A percentile compares a stretch with the other conserved stretches of the same genome.
These are phyloP conservation scores for Drosophila kikkawai DNA, from an alignment of 1,140 invertebrate species.

Conservation along the genomic window DNA sequence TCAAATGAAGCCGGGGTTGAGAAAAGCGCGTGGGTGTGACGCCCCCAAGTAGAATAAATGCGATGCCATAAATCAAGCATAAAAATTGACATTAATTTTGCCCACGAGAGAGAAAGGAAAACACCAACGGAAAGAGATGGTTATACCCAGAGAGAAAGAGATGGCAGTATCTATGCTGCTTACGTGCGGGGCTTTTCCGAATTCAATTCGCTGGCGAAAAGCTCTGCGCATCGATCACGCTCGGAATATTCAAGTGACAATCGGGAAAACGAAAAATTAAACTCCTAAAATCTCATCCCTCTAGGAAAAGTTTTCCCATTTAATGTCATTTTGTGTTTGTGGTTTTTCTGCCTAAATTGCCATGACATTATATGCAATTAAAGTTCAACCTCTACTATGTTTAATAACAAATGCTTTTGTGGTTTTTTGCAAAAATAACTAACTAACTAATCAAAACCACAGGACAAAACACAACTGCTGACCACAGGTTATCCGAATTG, in stretches of 20 bases:
- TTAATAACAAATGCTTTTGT: constrained; percentile 62
- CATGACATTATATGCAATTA: constrained; percentile 43
- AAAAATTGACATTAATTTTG: constrained; percentile 82
- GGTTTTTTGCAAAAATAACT: constrained; percentile 45
- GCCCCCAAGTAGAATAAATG: constrained; percentile 52
- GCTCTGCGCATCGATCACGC: constrained; percentile 71
- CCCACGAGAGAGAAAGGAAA: constrained; percentile 43
- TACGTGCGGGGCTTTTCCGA: constrained; percentile 40
- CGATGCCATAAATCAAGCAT: constrained; percentile 79
- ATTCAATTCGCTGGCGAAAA: constrained; percentile 65
- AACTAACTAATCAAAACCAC: constrained; percentile 46
- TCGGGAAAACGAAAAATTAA: constrained; percentile 4
- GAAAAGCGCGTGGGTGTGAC: constrained; percentile 16
- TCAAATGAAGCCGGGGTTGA: constrained; percentile 68
- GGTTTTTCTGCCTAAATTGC: constrained; percentile 28
- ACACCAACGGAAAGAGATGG: not conserved
- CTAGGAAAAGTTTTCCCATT: constrained; percentile 21
- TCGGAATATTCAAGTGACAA: constrained; percentile 76
- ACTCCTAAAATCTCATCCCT: not conserved
- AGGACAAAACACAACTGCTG: constrained; percentile 36
- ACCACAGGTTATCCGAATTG: constrained; percentile 41
- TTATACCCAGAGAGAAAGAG: constrained; percentile 1
- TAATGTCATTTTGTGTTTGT: constrained; percentile 29
- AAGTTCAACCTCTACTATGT: constrained; percentile 48
- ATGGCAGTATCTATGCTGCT: constrained; percentile 11